Evolutionary conservation across 2,888 invertebrate genomes (phyloP).

Genomic region (Aphrophora alni): DNA sequence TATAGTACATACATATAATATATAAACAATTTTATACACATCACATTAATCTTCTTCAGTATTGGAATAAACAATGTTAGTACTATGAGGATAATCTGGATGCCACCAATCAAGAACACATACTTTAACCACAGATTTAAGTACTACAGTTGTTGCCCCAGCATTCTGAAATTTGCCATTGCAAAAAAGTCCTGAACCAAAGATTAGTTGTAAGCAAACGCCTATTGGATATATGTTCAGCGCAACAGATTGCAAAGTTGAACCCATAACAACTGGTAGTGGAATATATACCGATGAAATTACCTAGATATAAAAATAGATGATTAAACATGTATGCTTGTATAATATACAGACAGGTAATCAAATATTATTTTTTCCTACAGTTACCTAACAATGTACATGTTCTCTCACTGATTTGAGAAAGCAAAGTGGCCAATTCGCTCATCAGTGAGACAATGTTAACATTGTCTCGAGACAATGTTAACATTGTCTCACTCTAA

Average conservation of each 20-base stretch:
- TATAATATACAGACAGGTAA: background rate
- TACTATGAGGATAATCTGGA: constrained; percentile 60
- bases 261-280: constrained; percentile 66
- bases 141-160: constrained; percentile 54
- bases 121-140: constrained; percentile 62
- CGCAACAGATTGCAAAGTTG: constrained; percentile 64
- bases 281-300: constrained; percentile 64
- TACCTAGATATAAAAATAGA: constrained; percentile 60
- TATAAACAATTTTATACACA: no score
- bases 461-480: no score
- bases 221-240: constrained; percentile 62
- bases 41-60: background rate
- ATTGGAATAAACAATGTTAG: background rate
- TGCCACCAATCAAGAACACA: constrained; percentile 74
- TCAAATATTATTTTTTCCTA: no score
- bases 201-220: constrained; percentile 60
- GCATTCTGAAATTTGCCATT: constrained; percentile 54
- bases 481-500: no score
- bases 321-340: constrained; percentile 54
- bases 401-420: no score
- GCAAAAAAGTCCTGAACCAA: constrained; percentile 59
- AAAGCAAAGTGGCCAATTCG: no score
- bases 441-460: no score
- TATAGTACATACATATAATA: no score
- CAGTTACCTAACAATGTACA: no score